Evolutionary conservation across 2,113 vertebrate species (phyloP).

Genomic region (Dipodomys stephensi): DNA sequence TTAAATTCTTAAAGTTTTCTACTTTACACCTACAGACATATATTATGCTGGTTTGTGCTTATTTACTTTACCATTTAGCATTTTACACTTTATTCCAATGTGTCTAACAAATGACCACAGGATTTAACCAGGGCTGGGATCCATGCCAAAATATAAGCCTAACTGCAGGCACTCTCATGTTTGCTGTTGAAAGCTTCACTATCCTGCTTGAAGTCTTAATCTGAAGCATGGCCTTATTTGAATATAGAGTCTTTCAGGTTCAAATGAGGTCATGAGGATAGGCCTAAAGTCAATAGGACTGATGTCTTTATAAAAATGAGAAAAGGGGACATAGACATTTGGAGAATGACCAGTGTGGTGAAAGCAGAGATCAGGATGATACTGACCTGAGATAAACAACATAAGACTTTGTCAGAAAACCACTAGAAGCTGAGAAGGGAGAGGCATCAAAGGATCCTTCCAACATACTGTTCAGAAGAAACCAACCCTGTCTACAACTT

Average conservation of each 20-base stretch:
- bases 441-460: too few species aligned
- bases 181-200: neutral
- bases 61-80: neutral
- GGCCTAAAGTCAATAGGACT: neutral
- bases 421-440: neutral
- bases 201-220: neutral
- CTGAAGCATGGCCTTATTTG: neutral
- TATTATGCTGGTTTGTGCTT: neutral
- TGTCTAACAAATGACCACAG: constrained; percentile 22
- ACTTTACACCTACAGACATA: neutral
- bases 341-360: neutral
- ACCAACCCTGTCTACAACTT: neutral
- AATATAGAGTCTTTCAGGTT: neutral
- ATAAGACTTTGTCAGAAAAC: neutral
- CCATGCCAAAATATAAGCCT: neutral
- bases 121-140: neutral
- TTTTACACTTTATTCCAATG: neutral
- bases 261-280: neutral
- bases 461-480: neutral
- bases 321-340: neutral
- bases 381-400: neutral
- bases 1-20: neutral
- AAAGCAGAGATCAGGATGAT: neutral
- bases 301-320: neutral
- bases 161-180: too few species aligned